Conservation (phyloP, 2,797 vertebrate genomes). For the Catharus ustulatus region DNA sequence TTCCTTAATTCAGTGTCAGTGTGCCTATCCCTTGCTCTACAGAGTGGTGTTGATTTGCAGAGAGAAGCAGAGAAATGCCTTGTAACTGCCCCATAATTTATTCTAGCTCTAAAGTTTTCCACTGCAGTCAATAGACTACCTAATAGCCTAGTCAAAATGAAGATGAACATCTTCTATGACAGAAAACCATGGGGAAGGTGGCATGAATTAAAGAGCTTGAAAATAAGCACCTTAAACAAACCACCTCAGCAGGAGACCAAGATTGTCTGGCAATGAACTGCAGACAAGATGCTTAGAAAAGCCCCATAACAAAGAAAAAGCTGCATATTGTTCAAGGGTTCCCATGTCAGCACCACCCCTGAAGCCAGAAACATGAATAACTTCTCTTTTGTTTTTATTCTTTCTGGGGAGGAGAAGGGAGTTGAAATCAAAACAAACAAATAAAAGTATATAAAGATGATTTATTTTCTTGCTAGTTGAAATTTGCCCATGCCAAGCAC, state of each 20-base stretch:
- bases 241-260: not conserved
- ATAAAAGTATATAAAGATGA: not conserved
- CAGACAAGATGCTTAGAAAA: slow-evolving; percentile 35
- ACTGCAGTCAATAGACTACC: not conserved
- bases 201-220: not conserved
- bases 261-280: slow-evolving; percentile 8
- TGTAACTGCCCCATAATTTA: slow-evolving; percentile 1
- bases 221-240: slow-evolving; percentile 62
- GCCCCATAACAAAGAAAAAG: not conserved
- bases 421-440: slow-evolving; percentile 16
- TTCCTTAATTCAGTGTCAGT: not conserved
- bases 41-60: slow-evolving; percentile 39
- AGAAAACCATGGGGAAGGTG: not conserved
- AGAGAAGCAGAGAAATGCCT: slow-evolving; percentile 4
- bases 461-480: not conserved
- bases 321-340: not conserved
- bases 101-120: slow-evolving; percentile 27
- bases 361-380: slow-evolving; percentile 40
- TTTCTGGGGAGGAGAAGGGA: not conserved
- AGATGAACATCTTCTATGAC: slow-evolving; percentile 23
- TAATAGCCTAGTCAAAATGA: slow-evolving; percentile 36
- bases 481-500: not conserved
- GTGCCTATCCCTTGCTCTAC: not conserved
- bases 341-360: slow-evolving; percentile 36
- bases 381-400: not conserved